Evolutionary conservation across 2,797 vertebrate species (phyloP).

Genomic region (Peromyscus attwateri): DNA sequence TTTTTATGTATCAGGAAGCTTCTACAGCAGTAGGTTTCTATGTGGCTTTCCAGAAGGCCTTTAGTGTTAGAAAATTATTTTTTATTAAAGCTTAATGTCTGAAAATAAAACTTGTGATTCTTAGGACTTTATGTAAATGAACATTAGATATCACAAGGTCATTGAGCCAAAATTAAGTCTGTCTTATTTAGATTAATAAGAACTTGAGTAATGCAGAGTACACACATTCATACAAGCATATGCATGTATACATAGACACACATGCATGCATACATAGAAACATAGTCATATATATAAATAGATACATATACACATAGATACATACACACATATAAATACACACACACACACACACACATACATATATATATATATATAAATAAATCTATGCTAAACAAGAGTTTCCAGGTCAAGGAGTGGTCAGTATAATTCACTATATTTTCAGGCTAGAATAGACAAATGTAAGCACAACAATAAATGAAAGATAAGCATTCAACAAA

Average conservation of each 20-base stretch:
- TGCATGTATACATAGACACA: background rate
- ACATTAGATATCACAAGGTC: background rate
- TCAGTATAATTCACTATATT: no score
- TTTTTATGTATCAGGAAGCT: no score
- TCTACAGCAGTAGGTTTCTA: background rate
- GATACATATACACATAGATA: background rate
- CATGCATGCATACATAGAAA: background rate
- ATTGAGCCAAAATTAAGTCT: slow-evolving; percentile 3
- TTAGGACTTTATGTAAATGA: slow-evolving; percentile 29
- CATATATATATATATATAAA: no score
- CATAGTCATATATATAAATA: background rate
- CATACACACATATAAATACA: background rate
- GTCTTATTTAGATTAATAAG: background rate
- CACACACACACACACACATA: background rate
- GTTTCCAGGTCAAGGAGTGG: no score
- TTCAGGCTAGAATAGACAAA: no score
- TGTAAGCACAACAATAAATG: no score
- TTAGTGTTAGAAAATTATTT: background rate
- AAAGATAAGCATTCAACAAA: no score
- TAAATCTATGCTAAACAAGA: no score
- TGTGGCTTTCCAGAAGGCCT: background rate
- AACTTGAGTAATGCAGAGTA: background rate
- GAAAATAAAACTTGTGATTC: background rate
- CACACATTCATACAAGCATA: background rate
- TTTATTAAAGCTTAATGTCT: slow-evolving; percentile 27